Evolutionary conservation across 30 jellyfish, hydroid and myxozoan species (phyloP).

Genomic region (Aurelia sp.): DNA sequence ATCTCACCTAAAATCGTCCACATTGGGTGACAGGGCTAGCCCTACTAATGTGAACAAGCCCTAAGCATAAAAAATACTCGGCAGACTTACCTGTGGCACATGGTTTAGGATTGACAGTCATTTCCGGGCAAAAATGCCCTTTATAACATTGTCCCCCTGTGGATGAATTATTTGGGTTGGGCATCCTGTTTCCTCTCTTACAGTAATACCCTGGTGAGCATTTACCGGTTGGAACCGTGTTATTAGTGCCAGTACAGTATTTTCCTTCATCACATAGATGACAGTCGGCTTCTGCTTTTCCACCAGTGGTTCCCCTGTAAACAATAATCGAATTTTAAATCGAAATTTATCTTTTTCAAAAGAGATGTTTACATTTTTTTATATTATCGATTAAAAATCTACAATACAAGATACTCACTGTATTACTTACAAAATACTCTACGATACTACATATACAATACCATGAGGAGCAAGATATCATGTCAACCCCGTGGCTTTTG

Average conservation of each 20-base stretch:
- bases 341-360: too few relatives aligned
- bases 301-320: slow-evolving; percentile 90
- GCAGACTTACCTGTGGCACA: slow-evolving; percentile 83
- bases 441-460: too few relatives aligned
- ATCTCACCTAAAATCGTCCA: too few relatives aligned
- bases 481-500: too few relatives aligned
- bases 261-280: slow-evolving; percentile 87
- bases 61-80: too few relatives aligned
- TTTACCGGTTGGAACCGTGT: slow-evolving; percentile 90
- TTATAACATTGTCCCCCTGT: slow-evolving; percentile 96
- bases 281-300: slow-evolving; percentile 83
- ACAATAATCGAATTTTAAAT: background rate
- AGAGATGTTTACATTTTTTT: too few relatives aligned
- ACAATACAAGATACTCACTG: too few relatives aligned
- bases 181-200: slow-evolving; percentile 87
- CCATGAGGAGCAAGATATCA: too few relatives aligned
- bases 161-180: slow-evolving; percentile 87
- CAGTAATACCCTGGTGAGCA: slow-evolving; percentile 95
- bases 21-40: too few relatives aligned
- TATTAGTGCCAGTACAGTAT: slow-evolving; percentile 92
- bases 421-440: too few relatives aligned
- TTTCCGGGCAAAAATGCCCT: slow-evolving; percentile 87
- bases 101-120: slow-evolving; percentile 83
- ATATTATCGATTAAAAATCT: too few relatives aligned
- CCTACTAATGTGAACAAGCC: too few relatives aligned